phyloP scores from a whole-genome alignment of 2,888 invertebrate species.

The Pomacea canaliculata region DNA sequence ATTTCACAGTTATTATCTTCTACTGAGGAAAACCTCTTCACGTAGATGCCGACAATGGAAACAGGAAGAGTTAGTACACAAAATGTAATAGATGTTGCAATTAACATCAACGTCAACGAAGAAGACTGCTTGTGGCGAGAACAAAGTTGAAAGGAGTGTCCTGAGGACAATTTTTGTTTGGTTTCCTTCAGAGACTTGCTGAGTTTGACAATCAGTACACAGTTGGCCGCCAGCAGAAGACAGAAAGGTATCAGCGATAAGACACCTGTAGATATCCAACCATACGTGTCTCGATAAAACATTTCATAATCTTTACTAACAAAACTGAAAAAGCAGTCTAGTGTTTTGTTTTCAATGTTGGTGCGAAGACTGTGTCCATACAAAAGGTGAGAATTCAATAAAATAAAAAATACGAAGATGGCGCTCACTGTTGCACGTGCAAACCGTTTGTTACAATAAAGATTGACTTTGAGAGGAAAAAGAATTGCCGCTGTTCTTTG shows the following conservation, averaged over 20 bases:
- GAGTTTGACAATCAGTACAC: conserved; percentile 3
- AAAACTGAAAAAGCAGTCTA: background rate
- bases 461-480: conserved; percentile 20
- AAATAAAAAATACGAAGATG: background rate
- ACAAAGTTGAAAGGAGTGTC: background rate
- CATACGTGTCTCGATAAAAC: conserved; percentile 5
- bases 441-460: too few relatives aligned
- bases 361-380: background rate
- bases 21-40: background rate
- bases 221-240: conserved; percentile 7
- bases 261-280: background rate
- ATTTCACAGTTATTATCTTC: too few relatives aligned
- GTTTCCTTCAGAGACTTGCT: conserved; percentile 6
- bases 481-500: conserved; percentile 19
- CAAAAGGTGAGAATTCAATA: conserved; percentile 12
- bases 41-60: background rate
- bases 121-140: conserved; percentile 1
- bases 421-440: background rate
- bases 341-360: background rate
- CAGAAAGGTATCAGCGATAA: conserved; percentile 7
- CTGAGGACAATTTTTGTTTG: background rate
- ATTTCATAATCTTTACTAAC: background rate
- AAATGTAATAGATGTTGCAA: conserved; percentile 11
- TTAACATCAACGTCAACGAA: background rate
- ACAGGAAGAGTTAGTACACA: conserved; percentile 1